These are phyloP conservation scores for Lithophane ornitopus DNA, from an alignment of 2,888 invertebrate genomes.

Conservation along the genomic window DNA sequence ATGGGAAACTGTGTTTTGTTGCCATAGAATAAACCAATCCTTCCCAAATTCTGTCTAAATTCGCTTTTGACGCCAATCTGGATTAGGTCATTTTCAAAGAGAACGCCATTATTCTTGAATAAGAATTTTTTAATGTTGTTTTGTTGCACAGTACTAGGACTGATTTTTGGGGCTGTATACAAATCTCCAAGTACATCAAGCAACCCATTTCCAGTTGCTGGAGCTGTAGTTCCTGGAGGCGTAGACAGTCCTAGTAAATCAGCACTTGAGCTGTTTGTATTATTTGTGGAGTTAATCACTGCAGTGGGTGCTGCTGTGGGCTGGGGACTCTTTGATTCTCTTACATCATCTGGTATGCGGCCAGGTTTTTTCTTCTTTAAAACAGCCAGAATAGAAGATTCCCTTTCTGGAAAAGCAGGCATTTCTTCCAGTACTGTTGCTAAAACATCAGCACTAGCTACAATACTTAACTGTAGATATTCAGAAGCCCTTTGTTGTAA, in stretches of 20 bases:
- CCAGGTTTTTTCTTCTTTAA: constrained; percentile 99
- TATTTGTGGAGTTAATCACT: constrained; percentile 88
- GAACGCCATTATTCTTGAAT: constrained; percentile 99
- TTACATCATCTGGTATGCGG: constrained; percentile 96
- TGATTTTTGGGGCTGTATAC: constrained; percentile 92
- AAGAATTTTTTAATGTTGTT: constrained; percentile 98
- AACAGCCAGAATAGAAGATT: constrained; percentile 99
- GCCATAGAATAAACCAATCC: constrained; percentile 99
- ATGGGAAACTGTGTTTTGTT: constrained; percentile 98
- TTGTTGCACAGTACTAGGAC: constrained; percentile 92
- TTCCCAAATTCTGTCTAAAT: constrained; percentile 98
- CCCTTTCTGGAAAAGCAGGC: constrained; percentile 99
- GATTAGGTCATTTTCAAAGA: constrained; percentile 99
- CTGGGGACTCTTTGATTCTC: constrained; percentile 95
- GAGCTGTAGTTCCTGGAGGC: constrained; percentile 94
- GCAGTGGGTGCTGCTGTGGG: constrained; percentile 84
- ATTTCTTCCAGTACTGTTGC: constrained; percentile 99
- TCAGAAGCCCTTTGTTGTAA: constrained; percentile 99
- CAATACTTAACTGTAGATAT: constrained; percentile 98
- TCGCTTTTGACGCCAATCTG: constrained; percentile 99
- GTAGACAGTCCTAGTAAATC: constrained; percentile 97
- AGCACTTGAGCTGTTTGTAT: constrained; percentile 92
- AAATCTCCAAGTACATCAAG: constrained; percentile 98
- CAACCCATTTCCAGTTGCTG: constrained; percentile 93
- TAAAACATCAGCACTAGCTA: constrained; percentile 99